These are phyloP conservation scores for Cynodonichthys magdalenae DNA, from an alignment of 2,797 vertebrate genomes.

Conservation along the genomic window DNA sequence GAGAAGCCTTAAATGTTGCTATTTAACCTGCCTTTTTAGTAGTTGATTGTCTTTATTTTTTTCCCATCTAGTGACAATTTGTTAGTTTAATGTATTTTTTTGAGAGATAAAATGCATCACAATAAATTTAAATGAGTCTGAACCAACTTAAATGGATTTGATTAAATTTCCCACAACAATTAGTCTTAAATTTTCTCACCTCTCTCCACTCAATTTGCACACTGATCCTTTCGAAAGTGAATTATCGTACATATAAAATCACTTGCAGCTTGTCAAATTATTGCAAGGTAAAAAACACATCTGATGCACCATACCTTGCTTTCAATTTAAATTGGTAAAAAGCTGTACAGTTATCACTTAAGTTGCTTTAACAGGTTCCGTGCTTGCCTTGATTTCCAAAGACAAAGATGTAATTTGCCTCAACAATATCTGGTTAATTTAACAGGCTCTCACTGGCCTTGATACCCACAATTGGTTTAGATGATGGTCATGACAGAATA, in stretches of 20 bases:
- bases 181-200: conserved; percentile 13
- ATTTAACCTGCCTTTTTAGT: conserved; percentile 33
- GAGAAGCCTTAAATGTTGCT: conserved; percentile 46
- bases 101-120: conserved; percentile 12
- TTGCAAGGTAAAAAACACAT: neutral
- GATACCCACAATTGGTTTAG: no score
- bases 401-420: neutral
- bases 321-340: neutral
- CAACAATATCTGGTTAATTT: neutral
- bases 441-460: no score
- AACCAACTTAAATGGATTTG: neutral
- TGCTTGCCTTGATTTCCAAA: neutral
- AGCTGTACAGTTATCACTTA: neutral
- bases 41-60: conserved; percentile 20
- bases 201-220: neutral
- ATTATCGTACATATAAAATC: conserved; percentile 18
- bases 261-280: neutral
- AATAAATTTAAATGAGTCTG: conserved; percentile 21
- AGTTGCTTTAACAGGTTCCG: neutral
- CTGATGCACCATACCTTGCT: neutral
- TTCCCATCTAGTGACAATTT: conserved; percentile 20
- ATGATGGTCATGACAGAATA: no score
- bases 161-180: conserved; percentile 13
- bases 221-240: conserved; percentile 33
- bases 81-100: conserved; percentile 29